A percentile compares a stretch with the other conserved stretches of the same genome.
Conservation (phyloP, 2,113 vertebrate genomes). For the Sula dactylatra region DNA sequence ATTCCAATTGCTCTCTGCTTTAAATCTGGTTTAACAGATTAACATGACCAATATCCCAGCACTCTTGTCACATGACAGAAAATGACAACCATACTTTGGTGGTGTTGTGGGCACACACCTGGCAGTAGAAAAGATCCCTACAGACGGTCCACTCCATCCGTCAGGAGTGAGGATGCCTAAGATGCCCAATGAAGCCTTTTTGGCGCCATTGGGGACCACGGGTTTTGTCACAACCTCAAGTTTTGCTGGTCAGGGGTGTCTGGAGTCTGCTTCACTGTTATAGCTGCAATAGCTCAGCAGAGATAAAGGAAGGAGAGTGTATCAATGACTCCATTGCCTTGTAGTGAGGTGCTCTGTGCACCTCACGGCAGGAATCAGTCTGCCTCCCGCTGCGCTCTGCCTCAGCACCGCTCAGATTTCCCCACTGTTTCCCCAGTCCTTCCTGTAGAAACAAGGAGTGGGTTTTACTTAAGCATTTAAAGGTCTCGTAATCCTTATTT, state of each 20-base stretch:
- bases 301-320: neutral
- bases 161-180: neutral
- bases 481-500: neutral
- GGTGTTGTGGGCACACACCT: neutral
- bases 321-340: neutral
- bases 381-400: neutral
- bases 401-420: neutral
- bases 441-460: neutral
- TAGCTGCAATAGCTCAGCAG: neutral
- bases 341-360: no score
- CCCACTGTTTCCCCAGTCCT: accelerated
- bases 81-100: neutral
- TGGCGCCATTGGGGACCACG: neutral
- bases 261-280: neutral
- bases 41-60: accelerated
- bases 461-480: neutral
- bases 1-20: no score
- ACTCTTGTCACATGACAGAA: neutral
- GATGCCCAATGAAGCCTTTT: neutral
- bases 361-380: neutral
- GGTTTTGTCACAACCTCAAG: neutral
- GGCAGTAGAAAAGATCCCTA: neutral
- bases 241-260: neutral
- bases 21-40: neutral
- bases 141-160: neutral